phyloP scores from a whole-genome alignment of 2,797 vertebrate species.

The Mionectes olivaceus region DNA sequence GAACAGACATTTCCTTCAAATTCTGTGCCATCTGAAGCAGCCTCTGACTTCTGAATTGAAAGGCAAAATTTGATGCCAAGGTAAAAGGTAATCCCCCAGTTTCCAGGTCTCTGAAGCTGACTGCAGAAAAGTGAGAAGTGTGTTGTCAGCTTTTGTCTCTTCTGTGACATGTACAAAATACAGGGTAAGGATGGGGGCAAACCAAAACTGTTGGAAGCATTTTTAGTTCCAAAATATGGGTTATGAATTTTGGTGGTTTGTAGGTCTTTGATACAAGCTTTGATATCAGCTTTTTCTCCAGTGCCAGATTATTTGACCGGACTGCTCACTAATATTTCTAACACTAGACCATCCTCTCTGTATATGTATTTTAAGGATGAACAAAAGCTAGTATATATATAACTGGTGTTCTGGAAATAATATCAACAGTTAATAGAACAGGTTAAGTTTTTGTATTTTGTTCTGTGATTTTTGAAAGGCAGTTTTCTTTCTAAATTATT shows the following conservation, averaged over 20 bases:
- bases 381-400: not conserved
- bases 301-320: not conserved
- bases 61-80: slow-evolving; percentile 3
- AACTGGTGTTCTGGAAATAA: slow-evolving; percentile 3
- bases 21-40: not conserved
- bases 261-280: not conserved
- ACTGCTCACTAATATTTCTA: not conserved
- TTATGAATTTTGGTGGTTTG: not conserved
- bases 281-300: not conserved
- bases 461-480: slow-evolving; percentile 22
- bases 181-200: not conserved
- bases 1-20: not conserved
- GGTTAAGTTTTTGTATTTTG: not conserved
- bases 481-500: slow-evolving; percentile 17
- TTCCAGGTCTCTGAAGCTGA: not conserved
- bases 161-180: not conserved
- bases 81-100: not conserved
- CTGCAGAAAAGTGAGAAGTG: not conserved
- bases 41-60: not conserved
- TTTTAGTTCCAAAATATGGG: not conserved
- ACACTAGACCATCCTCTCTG: not conserved
- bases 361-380: not conserved
- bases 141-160: not conserved
- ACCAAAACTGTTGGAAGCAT: not conserved
- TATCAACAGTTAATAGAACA: not conserved